These are phyloP conservation scores for Bursaphelenchus mucronatus DNA, from an alignment of 1,140 invertebrate genomes.

Conservation along the genomic window DNA sequence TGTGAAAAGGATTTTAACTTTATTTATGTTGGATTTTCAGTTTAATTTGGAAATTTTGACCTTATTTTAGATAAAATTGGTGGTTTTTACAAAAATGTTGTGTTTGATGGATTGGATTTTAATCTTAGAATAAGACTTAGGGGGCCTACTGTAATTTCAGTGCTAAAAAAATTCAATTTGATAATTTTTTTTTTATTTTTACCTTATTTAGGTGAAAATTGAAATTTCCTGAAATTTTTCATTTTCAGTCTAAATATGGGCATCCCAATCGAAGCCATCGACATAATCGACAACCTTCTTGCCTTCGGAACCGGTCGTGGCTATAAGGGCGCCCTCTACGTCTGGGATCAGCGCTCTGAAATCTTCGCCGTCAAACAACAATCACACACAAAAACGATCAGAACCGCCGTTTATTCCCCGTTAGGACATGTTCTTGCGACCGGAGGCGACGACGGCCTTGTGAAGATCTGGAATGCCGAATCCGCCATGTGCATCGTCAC, in stretches of 20 bases:
- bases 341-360: slow-evolving; percentile 50
- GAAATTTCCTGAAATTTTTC: background rate
- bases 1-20: no score
- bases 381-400: slow-evolving; percentile 43
- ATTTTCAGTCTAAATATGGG: slow-evolving; percentile 9
- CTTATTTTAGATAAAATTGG: no score
- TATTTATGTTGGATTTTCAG: no score
- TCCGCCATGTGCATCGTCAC: slow-evolving; percentile 46
- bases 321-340: slow-evolving; percentile 31
- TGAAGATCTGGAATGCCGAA: slow-evolving; percentile 41
- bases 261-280: slow-evolving; percentile 19
- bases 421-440: slow-evolving; percentile 38
- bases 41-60: no score
- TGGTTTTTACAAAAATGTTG: no score
- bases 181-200: no score
- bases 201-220: no score
- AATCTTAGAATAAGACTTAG: no score
- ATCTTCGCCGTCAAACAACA: slow-evolving; percentile 48
- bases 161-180: no score
- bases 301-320: slow-evolving; percentile 42
- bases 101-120: no score
- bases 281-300: slow-evolving; percentile 35
- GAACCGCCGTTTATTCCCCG: slow-evolving; percentile 41
- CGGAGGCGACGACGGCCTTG: slow-evolving; percentile 34
- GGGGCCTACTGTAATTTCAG: no score